These are phyloP conservation scores for Sialis fuliginosa DNA, from an alignment of 2,888 invertebrate species.

Conservation along the genomic window DNA sequence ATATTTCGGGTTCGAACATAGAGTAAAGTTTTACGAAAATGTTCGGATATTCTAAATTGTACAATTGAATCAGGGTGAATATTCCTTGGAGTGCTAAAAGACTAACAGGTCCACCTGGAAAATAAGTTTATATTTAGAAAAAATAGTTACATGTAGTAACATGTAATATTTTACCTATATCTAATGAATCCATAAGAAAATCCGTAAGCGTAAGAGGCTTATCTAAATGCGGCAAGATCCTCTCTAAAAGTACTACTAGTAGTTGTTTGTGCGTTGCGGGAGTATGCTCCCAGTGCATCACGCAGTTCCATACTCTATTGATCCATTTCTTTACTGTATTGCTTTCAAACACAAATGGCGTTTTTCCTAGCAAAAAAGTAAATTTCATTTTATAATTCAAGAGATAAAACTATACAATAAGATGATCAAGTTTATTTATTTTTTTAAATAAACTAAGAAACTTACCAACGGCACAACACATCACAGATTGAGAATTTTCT, in stretches of 20 bases:
- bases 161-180: constrained; percentile 36
- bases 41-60: constrained; percentile 90
- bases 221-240: constrained; percentile 60
- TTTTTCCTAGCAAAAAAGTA: constrained; percentile 14
- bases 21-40: constrained; percentile 91
- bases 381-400: constrained; percentile 1
- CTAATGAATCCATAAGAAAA: constrained; percentile 78
- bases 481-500: constrained; percentile 16
- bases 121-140: constrained; percentile 2
- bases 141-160: neutral
- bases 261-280: constrained; percentile 57
- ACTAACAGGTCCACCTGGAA: constrained; percentile 67
- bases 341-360: constrained; percentile 41
- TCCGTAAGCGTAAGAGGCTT: constrained; percentile 76
- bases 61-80: constrained; percentile 70
- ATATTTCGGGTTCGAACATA: constrained; percentile 80
- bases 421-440: too few species aligned
- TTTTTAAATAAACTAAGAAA: too few species aligned
- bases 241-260: constrained; percentile 63
- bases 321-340: constrained; percentile 32
- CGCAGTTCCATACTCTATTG: constrained; percentile 58
- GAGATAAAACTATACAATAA: constrained; percentile 1
- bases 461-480: constrained; percentile 28
- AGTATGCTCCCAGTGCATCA: constrained; percentile 57
- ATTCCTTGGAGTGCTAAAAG: constrained; percentile 84